Base-by-base conservation (phyloP, 2,113 vertebrate genomes). In the Python bivittatus region DNA sequence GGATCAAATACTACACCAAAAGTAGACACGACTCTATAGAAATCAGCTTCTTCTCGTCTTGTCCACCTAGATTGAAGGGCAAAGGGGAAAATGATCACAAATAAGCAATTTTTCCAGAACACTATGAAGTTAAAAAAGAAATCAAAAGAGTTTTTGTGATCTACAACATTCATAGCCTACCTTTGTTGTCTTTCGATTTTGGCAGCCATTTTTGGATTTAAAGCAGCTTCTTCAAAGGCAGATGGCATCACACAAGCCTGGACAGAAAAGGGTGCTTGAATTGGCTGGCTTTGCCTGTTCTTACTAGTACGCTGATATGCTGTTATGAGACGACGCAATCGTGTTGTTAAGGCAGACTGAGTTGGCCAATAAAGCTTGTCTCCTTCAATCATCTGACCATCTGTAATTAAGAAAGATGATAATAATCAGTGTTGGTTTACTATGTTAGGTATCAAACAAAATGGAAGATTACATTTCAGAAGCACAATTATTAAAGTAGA, bases 1-100 rank as follows among this genome's bases (percentile, higher is more conserved):
- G 99, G 99, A 96, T 99, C 99, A 95, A 99, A 99, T 84, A 99
- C 99, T 1, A 99, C 99, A 23, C 99, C 99, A 94, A 99, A 99
- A 0, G 99, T 99, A 56, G 99, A 99, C 12, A 99, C 99, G 2
- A 99, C 99, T 53, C 99, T 98, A 94, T 99, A 99, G 61, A 99
- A 99, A 93, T 99, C 99, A 6, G 99, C 99, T 96, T 99, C 99
- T 96, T 99, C 99, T 96, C 99, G 98, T 96, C 99, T 98, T 1
- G 99, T 99, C 99, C 99, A 99, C 84, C 99, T 99, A 95, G 38
- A 89, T 27, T 86, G 90, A 27, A 52, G 94, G 94, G 2, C 3
- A 38, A 57, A 42, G 53, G 84, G 44, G 4, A 61, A 83, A 6
- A 52, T 53, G 60, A 29, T 17, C 13, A 11, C 22, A 61, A 61